phyloP scores from a whole-genome alignment of 2,797 vertebrate species.

The Enteromius mattozi region DNA sequence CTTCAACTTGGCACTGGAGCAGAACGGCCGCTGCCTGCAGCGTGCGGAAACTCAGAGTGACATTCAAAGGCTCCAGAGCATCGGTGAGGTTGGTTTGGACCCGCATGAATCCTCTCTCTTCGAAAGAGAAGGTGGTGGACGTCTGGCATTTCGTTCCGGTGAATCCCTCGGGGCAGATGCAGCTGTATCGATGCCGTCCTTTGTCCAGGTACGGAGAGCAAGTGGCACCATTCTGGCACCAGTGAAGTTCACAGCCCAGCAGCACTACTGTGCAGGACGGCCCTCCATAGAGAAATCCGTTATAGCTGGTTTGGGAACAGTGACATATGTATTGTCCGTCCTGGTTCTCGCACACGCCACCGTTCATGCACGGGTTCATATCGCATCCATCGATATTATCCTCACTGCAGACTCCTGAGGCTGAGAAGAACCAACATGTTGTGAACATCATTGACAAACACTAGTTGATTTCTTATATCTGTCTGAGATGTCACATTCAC shows the following conservation, averaged over 20 bases:
- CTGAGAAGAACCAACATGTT: background rate
- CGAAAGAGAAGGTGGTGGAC: constrained; percentile 85
- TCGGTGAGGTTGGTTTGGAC: constrained; percentile 67
- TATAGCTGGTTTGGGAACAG: constrained; percentile 77
- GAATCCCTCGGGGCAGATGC: constrained; percentile 85
- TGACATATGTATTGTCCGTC: constrained; percentile 82
- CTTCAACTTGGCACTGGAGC: constrained; percentile 74
- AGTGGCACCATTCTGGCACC: constrained; percentile 83
- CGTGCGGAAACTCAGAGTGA: constrained; percentile 86
- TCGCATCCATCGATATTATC: constrained; percentile 81
- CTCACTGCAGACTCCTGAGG: constrained; percentile 78
- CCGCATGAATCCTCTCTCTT: constrained; percentile 80
- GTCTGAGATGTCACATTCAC: background rate
- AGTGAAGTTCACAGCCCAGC: constrained; percentile 80
- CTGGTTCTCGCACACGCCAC: constrained; percentile 83
- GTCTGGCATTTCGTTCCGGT: constrained; percentile 80
- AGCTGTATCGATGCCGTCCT: constrained; percentile 77
- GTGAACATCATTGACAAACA: background rate
- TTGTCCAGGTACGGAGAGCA: constrained; percentile 82
- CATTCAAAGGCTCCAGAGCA: constrained; percentile 70
- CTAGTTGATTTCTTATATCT: background rate
- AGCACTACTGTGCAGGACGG: constrained; percentile 83
- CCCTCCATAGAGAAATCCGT: constrained; percentile 83
- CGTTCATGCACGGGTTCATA: constrained; percentile 85
- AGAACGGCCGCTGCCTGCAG: constrained; percentile 76